Base-by-base conservation (phyloP, 1,140 invertebrate species). In the Limonius californicus region DNA sequence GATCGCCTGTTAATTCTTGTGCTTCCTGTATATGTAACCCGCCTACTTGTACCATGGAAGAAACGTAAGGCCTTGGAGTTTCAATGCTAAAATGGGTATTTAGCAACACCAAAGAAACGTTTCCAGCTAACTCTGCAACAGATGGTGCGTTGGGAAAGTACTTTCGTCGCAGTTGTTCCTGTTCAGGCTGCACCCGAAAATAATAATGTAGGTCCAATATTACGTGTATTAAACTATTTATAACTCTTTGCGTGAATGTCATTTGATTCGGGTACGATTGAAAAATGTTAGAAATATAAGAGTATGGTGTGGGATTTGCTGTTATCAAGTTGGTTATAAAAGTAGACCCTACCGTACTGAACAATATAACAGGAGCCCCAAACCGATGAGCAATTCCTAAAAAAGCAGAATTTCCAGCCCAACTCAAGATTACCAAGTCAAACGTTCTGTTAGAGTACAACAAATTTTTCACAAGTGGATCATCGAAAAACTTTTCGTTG, bases 21-120 rank as follows among this genome's bases (percentile, higher is more conserved):
- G 57, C 16, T 8, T 30, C 72, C 61, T 69, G 74, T 15, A 82
- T 72, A 58, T 68, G 66, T 56, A 64, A 61, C 43, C 66, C 67
- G 8, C 68, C 68, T n/a, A 78, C 74, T 66, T 80, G 79, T 27
- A 76, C 65, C 57, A 80, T 75, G 23, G 73, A 75, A n/a, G 80
- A 78, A n/a, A 75, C 74, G 72, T 69, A 74, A 70, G 68, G 77
- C 74, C 54, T 73, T 72, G 66, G 72, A 70, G 11, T 30, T 16
- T 50, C 47, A 19, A 66, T 42, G 32, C 32, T 54, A 12, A 56
- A 16, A 30, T 66, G 61, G 0, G 67, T 61, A 57, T 68, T 66
- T 21, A 55, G 53, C 16, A 68, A 32, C n/a, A 66, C 47, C 12
- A 68, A 55, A 27, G 20, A 57, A 9, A 43, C 53, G 23, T 63